Evolutionary conservation across 2,797 vertebrate species (phyloP).

Genomic region (Hafferia zeledoni): DNA sequence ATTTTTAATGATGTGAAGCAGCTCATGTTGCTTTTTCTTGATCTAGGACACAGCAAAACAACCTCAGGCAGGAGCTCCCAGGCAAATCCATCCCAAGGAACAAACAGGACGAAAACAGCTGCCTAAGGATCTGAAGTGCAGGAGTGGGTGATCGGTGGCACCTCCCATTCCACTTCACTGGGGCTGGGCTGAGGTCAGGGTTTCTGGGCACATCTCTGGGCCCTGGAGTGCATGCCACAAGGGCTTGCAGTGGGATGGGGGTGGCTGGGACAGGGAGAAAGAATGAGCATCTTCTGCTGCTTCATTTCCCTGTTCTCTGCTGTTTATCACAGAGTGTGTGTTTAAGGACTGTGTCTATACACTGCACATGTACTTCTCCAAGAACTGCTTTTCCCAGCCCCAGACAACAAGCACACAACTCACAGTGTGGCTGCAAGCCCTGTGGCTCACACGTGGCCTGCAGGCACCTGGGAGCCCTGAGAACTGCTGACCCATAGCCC

Average conservation of each 20-base stretch:
- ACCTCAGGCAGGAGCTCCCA: background rate
- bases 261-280: background rate
- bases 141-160: background rate
- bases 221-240: rapidly evolving
- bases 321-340: rapidly evolving
- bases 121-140: background rate
- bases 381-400: background rate
- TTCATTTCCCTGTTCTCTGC: background rate
- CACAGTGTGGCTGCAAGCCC: background rate
- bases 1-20: background rate
- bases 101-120: background rate
- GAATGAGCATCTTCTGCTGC: background rate
- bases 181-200: background rate
- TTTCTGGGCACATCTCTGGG: background rate
- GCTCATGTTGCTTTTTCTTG: background rate
- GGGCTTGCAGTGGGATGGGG: background rate
- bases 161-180: background rate
- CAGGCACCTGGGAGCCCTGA: background rate
- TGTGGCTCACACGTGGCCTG: background rate
- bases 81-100: background rate
- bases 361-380: rapidly evolving
- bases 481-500: background rate
- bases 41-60: background rate
- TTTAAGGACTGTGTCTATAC: background rate
- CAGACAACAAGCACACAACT: background rate